Base-by-base conservation (phyloP, 2,797 vertebrate species). In the Eospalax fontanierii region DNA sequence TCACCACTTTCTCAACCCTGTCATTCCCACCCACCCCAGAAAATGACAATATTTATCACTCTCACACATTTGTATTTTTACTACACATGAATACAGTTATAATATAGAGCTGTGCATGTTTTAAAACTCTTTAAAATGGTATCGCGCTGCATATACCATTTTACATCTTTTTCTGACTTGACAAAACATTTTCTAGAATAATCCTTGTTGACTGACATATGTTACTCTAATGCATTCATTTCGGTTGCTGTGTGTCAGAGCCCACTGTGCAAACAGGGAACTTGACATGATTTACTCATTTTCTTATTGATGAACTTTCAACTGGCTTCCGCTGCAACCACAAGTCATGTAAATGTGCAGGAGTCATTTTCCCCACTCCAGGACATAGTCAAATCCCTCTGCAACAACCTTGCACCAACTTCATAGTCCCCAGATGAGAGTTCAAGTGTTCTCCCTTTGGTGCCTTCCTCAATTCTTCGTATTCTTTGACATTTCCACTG, bases 141-240 rank as follows among this genome's bases (percentile, higher is more conserved):
- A 46, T 59, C 40, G 2, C 7, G 5, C 21, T 33, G 2, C 35
- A 57, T 19, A 65, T 3, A 46, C 12, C 46, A 14, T 8, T 59
- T 26, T 57, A 46, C 59, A 70, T 70, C 30, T 65, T 61, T 65
- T 61, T 75, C n/a, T 68, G 74, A 80, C 50, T 57, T 54, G 87
- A 93, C 59, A 70, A 93, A 65, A 54, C 74, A 40, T 38, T 83
- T 89, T 83, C 38, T 57, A 84, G 78, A n/a, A 22, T n/a, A 28
- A 82, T 75, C 85, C 65, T 33, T 24, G 16, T 21, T 63, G 74
- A 43, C 26, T 63, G 74, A 43, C 26, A 38, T 6, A 11, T 12
- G 38, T 80, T 61, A 95, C 46, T 85, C 78, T 10, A 26, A 6
- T 15, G 18, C 10, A 9, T 54, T 82, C 65, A 40, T 71, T 87